Evolutionary conservation across 2,797 vertebrate genomes (phyloP).

Genomic region (Notolabrus celidotus): DNA sequence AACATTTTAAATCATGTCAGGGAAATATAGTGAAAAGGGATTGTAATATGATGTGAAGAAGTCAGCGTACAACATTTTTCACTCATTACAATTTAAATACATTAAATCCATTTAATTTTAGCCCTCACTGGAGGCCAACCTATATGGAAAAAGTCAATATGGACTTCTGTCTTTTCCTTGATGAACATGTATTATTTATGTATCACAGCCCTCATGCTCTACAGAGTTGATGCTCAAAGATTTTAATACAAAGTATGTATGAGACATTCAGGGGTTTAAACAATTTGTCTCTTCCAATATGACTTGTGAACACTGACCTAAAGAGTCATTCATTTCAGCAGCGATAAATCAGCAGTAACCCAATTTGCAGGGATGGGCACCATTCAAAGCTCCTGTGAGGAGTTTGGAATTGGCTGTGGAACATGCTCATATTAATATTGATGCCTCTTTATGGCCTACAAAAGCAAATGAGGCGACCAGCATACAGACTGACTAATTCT

Average conservation of each 20-base stretch:
- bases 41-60: neutral
- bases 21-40: slow-evolving; percentile 2
- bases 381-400: neutral
- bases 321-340: neutral
- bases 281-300: neutral
- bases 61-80: neutral
- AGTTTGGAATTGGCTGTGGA: too few species aligned
- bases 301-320: neutral
- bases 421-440: too few species aligned
- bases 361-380: neutral
- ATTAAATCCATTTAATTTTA: neutral
- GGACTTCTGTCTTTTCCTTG: neutral
- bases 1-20: slow-evolving; percentile 6
- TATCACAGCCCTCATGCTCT: neutral
- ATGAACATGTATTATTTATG: neutral
- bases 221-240: neutral
- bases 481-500: too few species aligned
- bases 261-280: neutral
- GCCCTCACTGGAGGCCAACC: neutral
- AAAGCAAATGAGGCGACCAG: too few species aligned
- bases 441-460: too few species aligned
- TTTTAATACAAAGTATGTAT: neutral
- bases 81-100: neutral
- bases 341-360: neutral
- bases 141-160: neutral